These are phyloP conservation scores for Theodoxus fluviatilis DNA, from an alignment of 2,888 invertebrate genomes.

Conservation along the genomic window DNA sequence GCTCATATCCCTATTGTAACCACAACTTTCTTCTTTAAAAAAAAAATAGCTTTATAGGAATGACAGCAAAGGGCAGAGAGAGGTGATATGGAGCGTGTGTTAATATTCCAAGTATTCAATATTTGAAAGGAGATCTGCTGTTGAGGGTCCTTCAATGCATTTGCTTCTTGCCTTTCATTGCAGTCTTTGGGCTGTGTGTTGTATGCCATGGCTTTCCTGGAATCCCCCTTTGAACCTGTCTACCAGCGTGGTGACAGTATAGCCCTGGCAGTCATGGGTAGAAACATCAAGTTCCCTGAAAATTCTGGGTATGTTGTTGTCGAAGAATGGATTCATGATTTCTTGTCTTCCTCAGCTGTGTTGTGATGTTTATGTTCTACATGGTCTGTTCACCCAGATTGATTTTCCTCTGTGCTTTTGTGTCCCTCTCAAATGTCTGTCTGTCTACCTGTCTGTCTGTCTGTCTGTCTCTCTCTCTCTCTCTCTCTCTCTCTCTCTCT, in stretches of 20 bases:
- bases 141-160: neutral
- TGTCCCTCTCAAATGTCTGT: neutral
- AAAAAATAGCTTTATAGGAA: no score
- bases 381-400: no score
- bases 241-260: conserved; percentile 87
- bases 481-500: conserved; percentile 1
- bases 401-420: no score
- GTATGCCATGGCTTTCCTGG: conserved; percentile 84
- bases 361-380: no score
- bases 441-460: neutral
- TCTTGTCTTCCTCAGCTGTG: no score
- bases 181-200: conserved; percentile 85
- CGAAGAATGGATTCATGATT: no score
- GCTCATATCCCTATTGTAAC: no score
- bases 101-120: neutral
- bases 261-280: conserved; percentile 82
- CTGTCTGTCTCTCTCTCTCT: conserved; percentile 3
- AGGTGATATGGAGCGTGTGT: no score
- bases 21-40: no score
- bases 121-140: no score
- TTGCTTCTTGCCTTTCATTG: conserved; percentile 29
- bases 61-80: no score
- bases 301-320: conserved; percentile 73
- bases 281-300: conserved; percentile 77
- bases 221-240: conserved; percentile 84